Evolutionary conservation across 2,888 invertebrate species (phyloP).

Genomic region (Coremacera marginata): DNA sequence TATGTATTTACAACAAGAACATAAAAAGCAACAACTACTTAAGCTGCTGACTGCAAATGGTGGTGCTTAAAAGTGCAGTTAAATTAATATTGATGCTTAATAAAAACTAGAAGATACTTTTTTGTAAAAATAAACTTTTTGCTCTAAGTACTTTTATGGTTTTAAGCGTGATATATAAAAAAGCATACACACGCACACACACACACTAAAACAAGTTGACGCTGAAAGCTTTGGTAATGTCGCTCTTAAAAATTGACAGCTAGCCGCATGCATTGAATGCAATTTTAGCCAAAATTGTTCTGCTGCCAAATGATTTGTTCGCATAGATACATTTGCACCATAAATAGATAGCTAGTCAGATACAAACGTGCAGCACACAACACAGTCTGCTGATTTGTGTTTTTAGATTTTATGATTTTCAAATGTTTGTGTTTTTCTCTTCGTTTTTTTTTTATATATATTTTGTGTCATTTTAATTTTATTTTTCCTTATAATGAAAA

Average conservation of each 20-base stretch:
- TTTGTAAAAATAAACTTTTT: too few relatives aligned
- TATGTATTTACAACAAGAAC: too few relatives aligned
- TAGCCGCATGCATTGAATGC: constrained; percentile 5
- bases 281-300: constrained; percentile 17
- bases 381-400: too few relatives aligned
- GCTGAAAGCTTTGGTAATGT: constrained; percentile 8
- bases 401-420: background rate
- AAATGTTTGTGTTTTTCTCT: background rate
- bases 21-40: background rate
- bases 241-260: constrained; percentile 17
- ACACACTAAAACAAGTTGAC: background rate
- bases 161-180: background rate
- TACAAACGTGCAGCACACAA: background rate
- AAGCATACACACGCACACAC: background rate
- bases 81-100: too few relatives aligned
- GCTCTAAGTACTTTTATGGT: too few relatives aligned
- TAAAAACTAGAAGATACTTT: too few relatives aligned
- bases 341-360: background rate
- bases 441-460: background rate
- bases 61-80: background rate
- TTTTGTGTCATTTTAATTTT: background rate
- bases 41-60: background rate
- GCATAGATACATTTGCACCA: constrained; percentile 2
- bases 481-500: background rate
- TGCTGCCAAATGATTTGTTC: constrained; percentile 10